phyloP scores from a whole-genome alignment of 2,113 vertebrate species.

The Himantopus leucocephalus region DNA sequence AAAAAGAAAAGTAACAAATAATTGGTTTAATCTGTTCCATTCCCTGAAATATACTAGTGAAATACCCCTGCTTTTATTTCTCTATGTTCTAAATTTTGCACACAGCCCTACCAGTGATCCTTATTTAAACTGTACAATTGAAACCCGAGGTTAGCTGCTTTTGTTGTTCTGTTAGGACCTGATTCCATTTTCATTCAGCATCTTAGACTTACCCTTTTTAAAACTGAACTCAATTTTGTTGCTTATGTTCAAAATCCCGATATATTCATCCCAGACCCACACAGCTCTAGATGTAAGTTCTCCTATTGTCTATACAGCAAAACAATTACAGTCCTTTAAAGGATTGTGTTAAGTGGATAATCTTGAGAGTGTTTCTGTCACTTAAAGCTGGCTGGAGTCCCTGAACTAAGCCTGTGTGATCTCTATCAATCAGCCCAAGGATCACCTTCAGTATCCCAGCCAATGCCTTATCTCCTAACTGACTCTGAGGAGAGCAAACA shows the following conservation, averaged over 20 bases:
- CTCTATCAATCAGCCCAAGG: constrained; percentile 14
- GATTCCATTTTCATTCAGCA: background rate
- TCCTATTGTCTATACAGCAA: background rate
- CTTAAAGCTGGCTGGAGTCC: constrained; percentile 3
- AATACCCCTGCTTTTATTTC: background rate
- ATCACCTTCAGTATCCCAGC: constrained; percentile 8
- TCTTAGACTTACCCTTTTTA: background rate
- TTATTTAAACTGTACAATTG: background rate
- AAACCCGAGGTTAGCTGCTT: background rate
- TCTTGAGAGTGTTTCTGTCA: background rate
- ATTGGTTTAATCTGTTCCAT: background rate
- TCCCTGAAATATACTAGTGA: background rate
- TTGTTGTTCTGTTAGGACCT: background rate
- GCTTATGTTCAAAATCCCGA: background rate
- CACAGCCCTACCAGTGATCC: background rate
- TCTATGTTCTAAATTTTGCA: background rate
- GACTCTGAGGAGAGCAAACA: background rate
- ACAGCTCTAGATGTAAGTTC: background rate
- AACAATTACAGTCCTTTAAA: constrained; percentile 12
- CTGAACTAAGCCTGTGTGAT: constrained; percentile 27
- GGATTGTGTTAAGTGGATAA: background rate
- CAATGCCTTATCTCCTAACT: constrained; percentile 9
- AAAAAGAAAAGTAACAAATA: background rate
- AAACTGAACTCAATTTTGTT: background rate
- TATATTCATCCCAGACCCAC: background rate